phyloP scores from a whole-genome alignment of 2,888 invertebrate genomes.

The Galeruca laticollis region DNA sequence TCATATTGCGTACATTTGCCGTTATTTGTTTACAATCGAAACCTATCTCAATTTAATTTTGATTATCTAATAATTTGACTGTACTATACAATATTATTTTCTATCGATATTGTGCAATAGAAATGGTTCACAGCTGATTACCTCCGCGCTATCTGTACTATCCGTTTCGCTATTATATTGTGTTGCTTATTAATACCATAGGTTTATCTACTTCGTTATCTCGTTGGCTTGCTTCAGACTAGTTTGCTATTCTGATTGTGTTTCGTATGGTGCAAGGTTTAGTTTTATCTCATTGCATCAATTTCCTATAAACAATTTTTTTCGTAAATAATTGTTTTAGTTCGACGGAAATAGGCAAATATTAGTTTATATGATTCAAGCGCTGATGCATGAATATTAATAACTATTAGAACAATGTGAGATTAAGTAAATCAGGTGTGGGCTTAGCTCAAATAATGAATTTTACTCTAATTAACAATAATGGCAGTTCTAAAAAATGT shows the following conservation, averaged over 20 bases:
- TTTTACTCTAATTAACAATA: no score
- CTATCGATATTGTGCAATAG: conserved; percentile 15
- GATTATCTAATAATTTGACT: background rate
- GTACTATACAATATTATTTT: conserved; percentile 3
- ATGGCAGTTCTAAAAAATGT: no score
- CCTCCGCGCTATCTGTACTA: conserved; percentile 10
- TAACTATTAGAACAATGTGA: no score
- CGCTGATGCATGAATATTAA: no score
- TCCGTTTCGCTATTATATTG: conserved; percentile 14
- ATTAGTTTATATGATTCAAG: no score
- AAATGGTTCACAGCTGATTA: conserved; percentile 21
- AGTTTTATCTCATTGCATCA: conserved; percentile 7
- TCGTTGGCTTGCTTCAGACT: background rate
- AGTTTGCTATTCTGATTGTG: conserved; percentile 2
- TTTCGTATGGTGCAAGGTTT: background rate
- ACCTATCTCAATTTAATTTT: conserved; percentile 3
- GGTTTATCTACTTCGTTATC: conserved; percentile 19
- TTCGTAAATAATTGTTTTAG: background rate
- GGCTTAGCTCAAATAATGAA: no score
- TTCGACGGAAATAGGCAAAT: no score
- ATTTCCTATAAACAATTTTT: background rate
- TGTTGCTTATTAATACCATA: conserved; percentile 10
- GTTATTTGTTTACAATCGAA: background rate
- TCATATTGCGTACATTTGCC: background rate
- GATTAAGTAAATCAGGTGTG: no score